These are phyloP conservation scores for Pelodiscus sinensis DNA, from an alignment of 2,113 vertebrate species.

Conservation along the genomic window DNA sequence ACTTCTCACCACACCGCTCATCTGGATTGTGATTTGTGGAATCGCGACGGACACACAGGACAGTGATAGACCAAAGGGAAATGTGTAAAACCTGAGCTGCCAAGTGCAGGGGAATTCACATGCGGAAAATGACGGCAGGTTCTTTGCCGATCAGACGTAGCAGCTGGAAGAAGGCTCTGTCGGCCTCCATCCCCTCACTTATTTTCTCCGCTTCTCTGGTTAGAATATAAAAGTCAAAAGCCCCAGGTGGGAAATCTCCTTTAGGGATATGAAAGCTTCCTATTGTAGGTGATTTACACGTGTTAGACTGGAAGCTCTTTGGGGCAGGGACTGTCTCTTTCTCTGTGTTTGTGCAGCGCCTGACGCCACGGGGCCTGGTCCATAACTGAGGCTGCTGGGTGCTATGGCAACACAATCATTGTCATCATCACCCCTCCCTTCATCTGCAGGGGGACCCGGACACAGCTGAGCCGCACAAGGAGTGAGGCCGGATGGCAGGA, in stretches of 20 bases:
- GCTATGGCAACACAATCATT: not conserved
- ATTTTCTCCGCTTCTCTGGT: not conserved
- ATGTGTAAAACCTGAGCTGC: no score
- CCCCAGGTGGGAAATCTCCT: not conserved
- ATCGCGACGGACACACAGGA: no score
- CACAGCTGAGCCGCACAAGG: not conserved
- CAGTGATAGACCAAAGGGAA: not conserved
- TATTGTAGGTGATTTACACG: not conserved
- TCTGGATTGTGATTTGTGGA: not conserved
- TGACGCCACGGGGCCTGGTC: not conserved
- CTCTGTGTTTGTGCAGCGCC: not conserved
- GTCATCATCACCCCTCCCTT: not conserved
- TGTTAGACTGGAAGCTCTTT: not conserved
- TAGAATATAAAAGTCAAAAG: not conserved
- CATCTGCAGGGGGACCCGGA: not conserved
- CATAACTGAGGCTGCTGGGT: not conserved
- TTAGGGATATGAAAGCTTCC: not conserved
- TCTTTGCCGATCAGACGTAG: not conserved
- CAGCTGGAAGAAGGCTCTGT: not conserved
- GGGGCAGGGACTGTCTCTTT: not conserved
- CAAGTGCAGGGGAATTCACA: not conserved
- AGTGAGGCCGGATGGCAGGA: not conserved
- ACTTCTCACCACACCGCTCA: not conserved
- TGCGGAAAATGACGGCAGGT: not conserved
- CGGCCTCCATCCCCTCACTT: not conserved